A percentile compares a stretch with the other conserved stretches of the same genome.
Evolutionary conservation across 92 coral and sea anemone species (phyloP).

Genomic region (Isaurus tuberculatus): DNA sequence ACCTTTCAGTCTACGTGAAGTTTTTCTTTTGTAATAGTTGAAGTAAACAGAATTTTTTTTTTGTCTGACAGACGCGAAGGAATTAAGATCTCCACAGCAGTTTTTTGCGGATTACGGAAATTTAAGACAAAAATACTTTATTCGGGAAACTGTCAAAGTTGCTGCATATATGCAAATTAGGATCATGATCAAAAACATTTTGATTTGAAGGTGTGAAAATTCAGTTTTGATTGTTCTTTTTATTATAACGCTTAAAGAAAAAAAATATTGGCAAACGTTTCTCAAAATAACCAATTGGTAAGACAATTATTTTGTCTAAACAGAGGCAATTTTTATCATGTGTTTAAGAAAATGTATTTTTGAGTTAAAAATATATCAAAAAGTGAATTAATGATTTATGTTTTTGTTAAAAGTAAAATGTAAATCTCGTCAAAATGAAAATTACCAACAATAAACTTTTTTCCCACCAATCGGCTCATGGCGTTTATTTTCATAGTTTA

Average conservation of each 20-base stretch:
- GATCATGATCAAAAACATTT: neutral
- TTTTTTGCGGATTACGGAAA: neutral
- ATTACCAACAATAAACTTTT: neutral
- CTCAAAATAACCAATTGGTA: neutral
- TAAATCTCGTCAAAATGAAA: neutral
- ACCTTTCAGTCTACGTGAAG: neutral
- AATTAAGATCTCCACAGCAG: neutral
- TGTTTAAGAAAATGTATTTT: neutral
- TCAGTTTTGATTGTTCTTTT: slow-evolving; percentile 28
- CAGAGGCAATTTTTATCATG: neutral
- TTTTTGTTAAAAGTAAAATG: neutral
- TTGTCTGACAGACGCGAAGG: neutral
- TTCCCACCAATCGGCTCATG: neutral
- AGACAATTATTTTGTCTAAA: neutral
- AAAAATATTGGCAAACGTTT: neutral
- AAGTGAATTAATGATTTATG: neutral
- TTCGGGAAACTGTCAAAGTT: slow-evolving; percentile 30
- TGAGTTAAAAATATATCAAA: neutral
- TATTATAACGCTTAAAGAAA: neutral
- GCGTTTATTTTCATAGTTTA: neutral
- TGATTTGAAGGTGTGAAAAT: neutral
- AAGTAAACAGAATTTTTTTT: neutral
- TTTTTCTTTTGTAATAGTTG: neutral
- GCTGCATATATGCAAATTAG: slow-evolving; percentile 37
- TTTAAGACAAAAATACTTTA: neutral